These are phyloP conservation scores for Drosophila atroscutellata DNA, from an alignment of 2,888 invertebrate genomes.

Conservation along the genomic window DNA sequence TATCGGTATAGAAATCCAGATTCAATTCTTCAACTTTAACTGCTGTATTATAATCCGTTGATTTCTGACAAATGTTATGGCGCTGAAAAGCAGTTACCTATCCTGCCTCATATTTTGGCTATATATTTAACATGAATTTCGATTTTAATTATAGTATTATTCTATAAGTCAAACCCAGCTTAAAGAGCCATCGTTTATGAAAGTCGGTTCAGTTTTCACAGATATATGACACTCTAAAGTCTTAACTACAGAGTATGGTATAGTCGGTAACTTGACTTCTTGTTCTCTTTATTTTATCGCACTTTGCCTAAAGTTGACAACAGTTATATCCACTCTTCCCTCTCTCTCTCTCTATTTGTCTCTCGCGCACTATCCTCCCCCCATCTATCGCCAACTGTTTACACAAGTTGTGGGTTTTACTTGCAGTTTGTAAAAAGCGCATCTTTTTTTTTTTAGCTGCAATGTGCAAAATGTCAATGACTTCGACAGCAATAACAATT, in stretches of 20 bases:
- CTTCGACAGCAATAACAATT: slow-evolving; percentile 63
- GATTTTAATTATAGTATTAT: not conserved
- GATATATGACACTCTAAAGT: not conserved
- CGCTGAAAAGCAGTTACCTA: not conserved
- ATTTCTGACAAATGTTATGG: not conserved
- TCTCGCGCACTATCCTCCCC: not conserved
- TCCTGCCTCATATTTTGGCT: no score
- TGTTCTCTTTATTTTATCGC: slow-evolving; percentile 26
- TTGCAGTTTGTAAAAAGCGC: slow-evolving; percentile 54
- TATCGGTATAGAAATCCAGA: not conserved
- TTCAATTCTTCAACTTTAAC: not conserved
- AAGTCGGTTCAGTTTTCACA: not conserved
- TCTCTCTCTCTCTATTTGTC: not conserved
- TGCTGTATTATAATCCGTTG: not conserved
- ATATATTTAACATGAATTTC: not conserved
- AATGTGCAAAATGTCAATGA: slow-evolving; percentile 72
- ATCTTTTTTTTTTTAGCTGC: slow-evolving; percentile 33
- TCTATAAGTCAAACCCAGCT: not conserved
- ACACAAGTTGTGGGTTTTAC: slow-evolving; percentile 46
- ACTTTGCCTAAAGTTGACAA: slow-evolving; percentile 41
- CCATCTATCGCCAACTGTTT: slow-evolving; percentile 33
- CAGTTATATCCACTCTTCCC: not conserved
- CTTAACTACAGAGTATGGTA: not conserved
- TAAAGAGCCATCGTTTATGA: not conserved
- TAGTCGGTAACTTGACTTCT: not conserved